Evolutionary conservation across 2,113 vertebrate genomes (phyloP), one percentile per base, ranked within the genome.

Genomic region (Meles meles): DNA sequence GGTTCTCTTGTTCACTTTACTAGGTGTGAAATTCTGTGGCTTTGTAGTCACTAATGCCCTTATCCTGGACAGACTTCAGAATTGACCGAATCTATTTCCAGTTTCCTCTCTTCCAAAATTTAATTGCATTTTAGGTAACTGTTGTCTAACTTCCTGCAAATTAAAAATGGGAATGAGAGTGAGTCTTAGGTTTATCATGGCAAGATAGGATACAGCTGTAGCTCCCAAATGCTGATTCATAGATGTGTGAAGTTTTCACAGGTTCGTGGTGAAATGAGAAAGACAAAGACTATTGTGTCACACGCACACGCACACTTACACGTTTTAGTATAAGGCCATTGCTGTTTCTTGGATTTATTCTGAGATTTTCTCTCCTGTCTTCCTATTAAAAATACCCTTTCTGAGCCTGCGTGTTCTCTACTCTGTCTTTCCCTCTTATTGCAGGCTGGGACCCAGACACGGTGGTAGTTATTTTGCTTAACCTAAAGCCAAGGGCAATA

Each of bases 81-180:
- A 93, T 47, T 59, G 47, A 42, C 83, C 67, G 72, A 77, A 65
- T 42, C 42, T 85, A 90, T 61, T 90, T 90, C 55, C n/a, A 47
- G 17, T 93, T 97, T 97, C 81, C 85, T 72, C 72, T 94, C 44
- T 69, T 49, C 82, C n/a, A 61, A 63, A 47, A 12, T 84, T 90
- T 80, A 76, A 17, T 92, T 63, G 61, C 52, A 20, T 59, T 97
- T 95, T 89, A 84, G 86, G 39, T 79, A 80, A 83, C 12, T 42
- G 11, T 90, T 91, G 71, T 39, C 96, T 80, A 80, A 88, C 39
- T 69, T 89, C 63, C 29, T 92, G 31, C 23, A 96, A 92, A 77
- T 94, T 47, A 65, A 29, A 93, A 93, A 65, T 92, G 71, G 80
- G 57, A 88, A 55, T 37, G 34, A 55, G 72, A 93, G 55, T 37